Evolutionary conservation across 1,140 invertebrate species (phyloP), one percentile per base, ranked within the genome.

Genomic region (Euschistus heros): DNA sequence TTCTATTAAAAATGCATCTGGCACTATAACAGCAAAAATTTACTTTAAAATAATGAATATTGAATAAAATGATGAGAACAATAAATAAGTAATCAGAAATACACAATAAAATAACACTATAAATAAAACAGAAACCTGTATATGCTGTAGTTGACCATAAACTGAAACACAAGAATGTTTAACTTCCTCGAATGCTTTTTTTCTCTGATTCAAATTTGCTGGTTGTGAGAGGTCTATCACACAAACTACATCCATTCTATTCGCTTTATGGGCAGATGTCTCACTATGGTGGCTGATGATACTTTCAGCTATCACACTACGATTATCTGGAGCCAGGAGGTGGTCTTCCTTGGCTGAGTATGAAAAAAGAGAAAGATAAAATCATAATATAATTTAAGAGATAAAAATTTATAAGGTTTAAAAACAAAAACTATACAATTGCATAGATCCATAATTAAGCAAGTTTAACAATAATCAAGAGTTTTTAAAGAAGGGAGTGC

Each of bases 231-330:
- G 77, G 77, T 95, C 92, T 69, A 95, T 81, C 60, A 97, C 86
- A 81, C 90, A 92, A 64, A 89, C 92, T 55, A 96, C 89, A 76
- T 94, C 92, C 88, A 95, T 94, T 68, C 81, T 81, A 13, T 37
- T 37, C 47, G 83, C 80, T 69, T 83, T 80, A 33, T 65, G 70
- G 20, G 62, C 66, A 22, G 66, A 66, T 4, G 22, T 30, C 18
- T 64, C 63, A 18, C 66, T 67, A 47, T 62, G 63, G 22, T 66
- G 67, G 63, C 55, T 64, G 42, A 24, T 30, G 10, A 63, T 57
- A 30, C 66, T 65, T 63, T 67, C 68, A 13, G 60, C 68, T 22
- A 37, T 62, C 10, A 66, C 27, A 50, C 67, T 68, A 4, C 62
- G 59, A 42, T 18, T 61, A 18, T 61, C 59, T 61, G 59, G 59